Evolutionary conservation across 2,113 vertebrate species (phyloP).

Genomic region (Phaethon lepturus): DNA sequence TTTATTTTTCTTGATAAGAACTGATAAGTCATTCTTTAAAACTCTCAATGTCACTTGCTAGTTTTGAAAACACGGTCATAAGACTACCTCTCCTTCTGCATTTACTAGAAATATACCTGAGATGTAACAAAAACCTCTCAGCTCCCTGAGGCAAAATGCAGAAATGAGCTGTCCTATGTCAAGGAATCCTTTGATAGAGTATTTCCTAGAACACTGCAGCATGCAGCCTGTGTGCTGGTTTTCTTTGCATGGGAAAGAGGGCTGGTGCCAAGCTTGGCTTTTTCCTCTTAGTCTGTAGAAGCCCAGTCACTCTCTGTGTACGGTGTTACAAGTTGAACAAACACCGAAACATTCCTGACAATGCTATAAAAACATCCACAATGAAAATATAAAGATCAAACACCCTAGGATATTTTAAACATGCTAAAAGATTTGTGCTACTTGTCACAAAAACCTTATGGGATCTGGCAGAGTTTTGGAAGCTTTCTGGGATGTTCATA

Average conservation of each 20-base stretch:
- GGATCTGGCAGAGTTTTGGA: neutral
- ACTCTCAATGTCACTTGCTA: neutral
- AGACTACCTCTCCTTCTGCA: neutral
- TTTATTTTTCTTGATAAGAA: neutral
- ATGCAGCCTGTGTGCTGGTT: rapidly evolving
- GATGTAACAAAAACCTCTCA: neutral
- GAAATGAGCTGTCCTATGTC: neutral
- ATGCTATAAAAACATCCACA: neutral
- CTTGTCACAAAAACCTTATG: neutral
- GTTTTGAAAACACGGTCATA: neutral
- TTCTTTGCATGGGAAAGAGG: neutral
- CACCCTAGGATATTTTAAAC: neutral
- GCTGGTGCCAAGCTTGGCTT: neutral
- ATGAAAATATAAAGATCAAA: neutral
- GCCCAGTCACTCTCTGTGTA: neutral
- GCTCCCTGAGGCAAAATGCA: neutral
- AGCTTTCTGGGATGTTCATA: neutral
- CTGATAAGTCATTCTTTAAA: neutral
- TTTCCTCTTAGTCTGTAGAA: neutral
- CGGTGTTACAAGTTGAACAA: neutral
- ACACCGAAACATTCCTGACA: neutral
- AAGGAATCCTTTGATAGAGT: neutral
- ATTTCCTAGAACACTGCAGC: neutral
- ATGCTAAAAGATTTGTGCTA: neutral
- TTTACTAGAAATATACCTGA: neutral